Evolutionary conservation across 92 coral and sea anemone genomes (phyloP).

Genomic region (Parazoanthus darwini): DNA sequence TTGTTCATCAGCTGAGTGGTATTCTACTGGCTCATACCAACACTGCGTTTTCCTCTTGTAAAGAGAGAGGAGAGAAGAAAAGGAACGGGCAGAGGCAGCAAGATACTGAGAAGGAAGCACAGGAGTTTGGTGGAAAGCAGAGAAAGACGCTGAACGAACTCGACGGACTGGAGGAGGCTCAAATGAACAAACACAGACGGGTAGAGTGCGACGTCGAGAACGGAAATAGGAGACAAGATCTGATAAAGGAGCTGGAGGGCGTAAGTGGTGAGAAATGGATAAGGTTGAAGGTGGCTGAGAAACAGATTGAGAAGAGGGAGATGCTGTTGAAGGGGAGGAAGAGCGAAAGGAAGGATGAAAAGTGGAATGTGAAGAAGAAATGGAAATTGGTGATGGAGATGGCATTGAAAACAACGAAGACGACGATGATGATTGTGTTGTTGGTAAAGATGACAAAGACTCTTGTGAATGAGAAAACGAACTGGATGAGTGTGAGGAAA

Average conservation of each 20-base stretch:
- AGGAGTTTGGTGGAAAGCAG: background rate
- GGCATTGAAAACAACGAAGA: background rate
- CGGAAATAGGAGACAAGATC: background rate
- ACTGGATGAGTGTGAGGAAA: background rate
- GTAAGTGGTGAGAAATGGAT: background rate
- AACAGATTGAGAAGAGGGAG: background rate
- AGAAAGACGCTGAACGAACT: constrained; percentile 6
- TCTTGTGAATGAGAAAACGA: background rate
- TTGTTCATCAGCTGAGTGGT: background rate
- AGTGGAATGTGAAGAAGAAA: background rate
- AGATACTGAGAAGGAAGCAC: background rate
- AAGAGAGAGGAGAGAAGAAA: background rate
- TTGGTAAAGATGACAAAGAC: background rate
- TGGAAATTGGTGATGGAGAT: background rate
- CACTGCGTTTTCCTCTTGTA: background rate
- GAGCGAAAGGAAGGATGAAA: background rate
- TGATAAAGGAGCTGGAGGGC: background rate
- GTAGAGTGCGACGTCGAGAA: constrained; percentile 1
- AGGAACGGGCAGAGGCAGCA: background rate
- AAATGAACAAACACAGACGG: background rate
- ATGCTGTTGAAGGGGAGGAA: background rate
- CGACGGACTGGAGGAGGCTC: background rate
- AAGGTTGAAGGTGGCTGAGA: background rate
- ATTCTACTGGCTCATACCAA: background rate
- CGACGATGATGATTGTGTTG: background rate